Conservation (phyloP, 2,888 invertebrate genomes). For the Hypselothyrea guttata region DNA sequence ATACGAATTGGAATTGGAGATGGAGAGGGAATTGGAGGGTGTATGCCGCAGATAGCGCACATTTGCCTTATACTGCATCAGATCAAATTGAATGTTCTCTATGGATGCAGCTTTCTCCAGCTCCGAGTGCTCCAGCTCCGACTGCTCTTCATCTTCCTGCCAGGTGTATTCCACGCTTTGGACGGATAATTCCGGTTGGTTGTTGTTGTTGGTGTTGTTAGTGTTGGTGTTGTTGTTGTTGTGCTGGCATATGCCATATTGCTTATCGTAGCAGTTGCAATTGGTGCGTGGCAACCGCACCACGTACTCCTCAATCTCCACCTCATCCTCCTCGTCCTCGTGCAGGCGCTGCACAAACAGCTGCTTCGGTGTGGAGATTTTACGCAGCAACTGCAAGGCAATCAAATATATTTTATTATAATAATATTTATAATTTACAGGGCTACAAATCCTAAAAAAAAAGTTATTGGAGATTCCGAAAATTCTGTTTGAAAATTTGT, state of each 20-base stretch:
- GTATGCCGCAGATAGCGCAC: constrained; percentile 81
- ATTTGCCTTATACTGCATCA: constrained; percentile 79
- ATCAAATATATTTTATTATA: too few relatives aligned
- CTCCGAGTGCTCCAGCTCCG: constrained; percentile 30
- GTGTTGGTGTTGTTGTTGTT: constrained; percentile 16
- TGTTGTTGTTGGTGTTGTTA: constrained; percentile 17
- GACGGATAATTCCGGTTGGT: constrained; percentile 46
- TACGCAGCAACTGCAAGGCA: constrained; percentile 76
- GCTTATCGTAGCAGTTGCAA: constrained; percentile 41
- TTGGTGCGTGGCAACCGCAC: constrained; percentile 12
- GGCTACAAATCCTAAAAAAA: too few relatives aligned
- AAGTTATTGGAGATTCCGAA: too few relatives aligned
- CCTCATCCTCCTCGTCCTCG: constrained; percentile 73
- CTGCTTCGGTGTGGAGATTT: constrained; percentile 76
- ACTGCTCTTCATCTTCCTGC: constrained; percentile 36
- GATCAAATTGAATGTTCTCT: constrained; percentile 77
- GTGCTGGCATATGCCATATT: constrained; percentile 24
- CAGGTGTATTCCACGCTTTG: constrained; percentile 45
- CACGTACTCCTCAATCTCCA: constrained; percentile 34
- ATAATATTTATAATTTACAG: too few relatives aligned
- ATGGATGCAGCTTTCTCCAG: constrained; percentile 28
- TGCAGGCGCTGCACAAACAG: constrained; percentile 74
- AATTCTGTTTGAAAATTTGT: too few relatives aligned
- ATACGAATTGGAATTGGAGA: constrained; percentile 75
- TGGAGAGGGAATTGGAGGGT: constrained; percentile 73